Conservation (phyloP, 2,113 vertebrate species). For the Otolemur garnettii region DNA sequence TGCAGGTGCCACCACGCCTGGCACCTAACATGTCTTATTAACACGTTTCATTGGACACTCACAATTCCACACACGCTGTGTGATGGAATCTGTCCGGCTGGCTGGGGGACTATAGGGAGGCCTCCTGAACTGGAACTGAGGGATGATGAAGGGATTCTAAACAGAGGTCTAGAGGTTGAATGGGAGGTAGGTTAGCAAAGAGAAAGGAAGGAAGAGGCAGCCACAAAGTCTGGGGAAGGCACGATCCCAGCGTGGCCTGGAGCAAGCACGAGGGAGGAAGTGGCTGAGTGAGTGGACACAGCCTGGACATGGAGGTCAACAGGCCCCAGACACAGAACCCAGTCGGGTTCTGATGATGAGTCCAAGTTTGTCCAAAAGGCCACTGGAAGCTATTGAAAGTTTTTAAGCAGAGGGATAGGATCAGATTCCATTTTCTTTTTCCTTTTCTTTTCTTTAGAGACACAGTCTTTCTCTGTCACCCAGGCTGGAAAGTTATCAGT, state of each 20-base stretch:
- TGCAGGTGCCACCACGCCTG: no score
- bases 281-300: not conserved
- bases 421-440: not conserved
- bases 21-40: not conserved
- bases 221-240: not conserved
- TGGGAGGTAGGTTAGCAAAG: not conserved
- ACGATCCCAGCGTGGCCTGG: not conserved
- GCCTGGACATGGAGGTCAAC: not conserved
- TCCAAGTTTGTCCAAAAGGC: not conserved
- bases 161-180: not conserved
- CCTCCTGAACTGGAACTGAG: not conserved
- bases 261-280: not conserved
- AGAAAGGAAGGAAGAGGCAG: not conserved
- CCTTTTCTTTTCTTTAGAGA: no score
- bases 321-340: not conserved
- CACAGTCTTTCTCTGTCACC: no score
- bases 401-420: not conserved
- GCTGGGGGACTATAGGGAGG: no score
- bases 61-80: not conserved
- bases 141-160: not conserved
- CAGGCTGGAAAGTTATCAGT: no score
- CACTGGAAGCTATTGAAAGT: not conserved
- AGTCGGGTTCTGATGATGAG: not conserved
- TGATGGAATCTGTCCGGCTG: not conserved
- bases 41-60: not conserved